Evolutionary conservation across 2,888 invertebrate genomes (phyloP).

Genomic region (Dasypolia templi): DNA sequence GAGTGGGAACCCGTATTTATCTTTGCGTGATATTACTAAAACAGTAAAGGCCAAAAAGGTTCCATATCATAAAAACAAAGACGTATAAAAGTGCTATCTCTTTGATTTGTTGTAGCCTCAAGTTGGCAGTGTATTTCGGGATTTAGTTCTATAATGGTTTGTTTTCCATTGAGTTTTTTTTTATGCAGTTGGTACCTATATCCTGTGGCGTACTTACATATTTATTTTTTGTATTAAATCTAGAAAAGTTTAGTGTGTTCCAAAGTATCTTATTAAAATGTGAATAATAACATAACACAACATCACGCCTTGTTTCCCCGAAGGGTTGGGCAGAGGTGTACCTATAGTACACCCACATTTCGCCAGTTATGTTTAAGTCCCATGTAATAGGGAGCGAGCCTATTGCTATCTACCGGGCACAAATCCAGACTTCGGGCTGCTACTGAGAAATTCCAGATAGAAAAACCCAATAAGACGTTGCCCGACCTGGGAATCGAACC

Average conservation of each 20-base stretch:
- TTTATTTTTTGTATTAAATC: background rate
- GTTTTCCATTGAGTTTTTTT: slow-evolving; percentile 11
- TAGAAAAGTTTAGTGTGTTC: background rate
- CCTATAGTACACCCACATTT: too few species aligned
- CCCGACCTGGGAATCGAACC: too few species aligned
- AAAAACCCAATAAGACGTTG: too few species aligned
- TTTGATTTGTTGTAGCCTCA: slow-evolving; percentile 64
- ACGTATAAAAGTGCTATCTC: slow-evolving; percentile 64
- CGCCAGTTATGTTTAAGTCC: too few species aligned
- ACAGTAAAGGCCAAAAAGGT: slow-evolving; percentile 68
- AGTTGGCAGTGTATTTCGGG: slow-evolving; percentile 42
- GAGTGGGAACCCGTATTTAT: slow-evolving; percentile 61
- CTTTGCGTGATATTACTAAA: slow-evolving; percentile 64
- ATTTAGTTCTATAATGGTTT: slow-evolving; percentile 22
- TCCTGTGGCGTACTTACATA: background rate
- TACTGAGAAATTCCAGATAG: too few species aligned
- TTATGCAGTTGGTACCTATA: background rate
- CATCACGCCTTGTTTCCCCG: too few species aligned
- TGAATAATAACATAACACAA: too few species aligned
- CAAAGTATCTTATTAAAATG: background rate
- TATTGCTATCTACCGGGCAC: too few species aligned
- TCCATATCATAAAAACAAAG: slow-evolving; percentile 67
- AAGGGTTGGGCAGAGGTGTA: too few species aligned
- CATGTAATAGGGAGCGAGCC: too few species aligned
- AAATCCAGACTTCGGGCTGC: too few species aligned